phyloP scores from a whole-genome alignment of 2,888 invertebrate species.

The Anaspis maculata region DNA sequence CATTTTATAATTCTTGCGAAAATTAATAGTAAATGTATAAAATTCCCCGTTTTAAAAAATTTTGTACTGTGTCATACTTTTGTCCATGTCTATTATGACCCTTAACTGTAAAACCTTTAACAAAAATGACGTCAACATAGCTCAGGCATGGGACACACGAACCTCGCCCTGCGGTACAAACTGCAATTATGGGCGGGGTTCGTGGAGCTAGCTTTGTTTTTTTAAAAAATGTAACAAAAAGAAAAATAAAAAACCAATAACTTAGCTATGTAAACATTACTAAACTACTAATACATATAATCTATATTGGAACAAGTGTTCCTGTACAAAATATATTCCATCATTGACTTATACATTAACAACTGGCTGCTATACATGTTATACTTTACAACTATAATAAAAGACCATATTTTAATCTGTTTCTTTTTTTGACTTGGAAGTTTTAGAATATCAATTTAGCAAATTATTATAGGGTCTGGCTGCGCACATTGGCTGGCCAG shows the following conservation, averaged over 20 bases:
- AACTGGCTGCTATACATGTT: constrained; percentile 26
- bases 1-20: constrained; percentile 6
- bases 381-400: constrained; percentile 23
- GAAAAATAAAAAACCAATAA: constrained; percentile 25
- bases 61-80: constrained; percentile 15
- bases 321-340: constrained; percentile 31
- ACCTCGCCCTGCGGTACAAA: constrained; percentile 7
- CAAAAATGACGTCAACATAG: constrained; percentile 11
- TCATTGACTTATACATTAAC: constrained; percentile 29
- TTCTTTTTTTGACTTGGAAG: constrained; percentile 6
- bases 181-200: too few relatives aligned
- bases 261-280: constrained; percentile 27
- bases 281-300: constrained; percentile 27
- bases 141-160: constrained; percentile 7
- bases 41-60: constrained; percentile 16
- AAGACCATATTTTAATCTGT: constrained; percentile 10
- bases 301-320: constrained; percentile 23
- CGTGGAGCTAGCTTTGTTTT: too few relatives aligned
- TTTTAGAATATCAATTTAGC: constrained; percentile 19
- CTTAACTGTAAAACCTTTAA: constrained; percentile 15
- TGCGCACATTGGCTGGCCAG: too few relatives aligned
- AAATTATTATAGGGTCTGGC: constrained; percentile 18
- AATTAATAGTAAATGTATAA: constrained; percentile 16
- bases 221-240: constrained; percentile 4
- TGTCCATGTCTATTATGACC: constrained; percentile 16